Conservation (phyloP, 2,113 vertebrate species). For the Sciurus niger region DNA sequence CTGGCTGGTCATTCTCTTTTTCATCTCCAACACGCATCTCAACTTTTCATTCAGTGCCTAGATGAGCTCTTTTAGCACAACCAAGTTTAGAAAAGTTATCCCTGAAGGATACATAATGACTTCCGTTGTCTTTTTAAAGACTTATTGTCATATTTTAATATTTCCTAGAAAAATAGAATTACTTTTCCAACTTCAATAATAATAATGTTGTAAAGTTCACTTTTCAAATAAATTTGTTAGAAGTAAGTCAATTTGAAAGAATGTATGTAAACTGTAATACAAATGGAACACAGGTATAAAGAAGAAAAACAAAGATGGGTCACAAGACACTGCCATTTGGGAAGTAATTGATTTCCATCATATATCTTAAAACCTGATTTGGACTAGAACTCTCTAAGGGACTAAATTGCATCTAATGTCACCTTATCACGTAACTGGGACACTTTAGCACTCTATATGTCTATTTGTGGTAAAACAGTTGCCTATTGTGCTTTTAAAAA, state of each 20-base stretch:
- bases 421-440: not conserved
- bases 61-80: not conserved
- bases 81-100: not conserved
- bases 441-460: not conserved
- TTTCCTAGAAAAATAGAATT: not conserved
- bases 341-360: not conserved
- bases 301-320: not conserved
- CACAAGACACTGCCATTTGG: not conserved
- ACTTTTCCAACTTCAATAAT: constrained; percentile 4
- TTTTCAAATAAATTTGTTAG: constrained; percentile 27
- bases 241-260: not conserved
- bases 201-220: not conserved
- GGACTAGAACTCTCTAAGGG: not conserved
- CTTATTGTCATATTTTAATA: constrained; percentile 32
- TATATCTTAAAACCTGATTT: not conserved
- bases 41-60: not conserved
- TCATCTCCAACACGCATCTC: not conserved
- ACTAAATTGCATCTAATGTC: not conserved
- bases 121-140: not conserved
- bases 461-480: not conserved
- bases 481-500: not conserved
- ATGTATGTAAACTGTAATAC: constrained; percentile 39
- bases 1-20: not conserved
- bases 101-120: not conserved
- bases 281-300: not conserved